Evolutionary conservation across 2,888 invertebrate genomes (phyloP).

Genomic region (Camponotus fellah): DNA sequence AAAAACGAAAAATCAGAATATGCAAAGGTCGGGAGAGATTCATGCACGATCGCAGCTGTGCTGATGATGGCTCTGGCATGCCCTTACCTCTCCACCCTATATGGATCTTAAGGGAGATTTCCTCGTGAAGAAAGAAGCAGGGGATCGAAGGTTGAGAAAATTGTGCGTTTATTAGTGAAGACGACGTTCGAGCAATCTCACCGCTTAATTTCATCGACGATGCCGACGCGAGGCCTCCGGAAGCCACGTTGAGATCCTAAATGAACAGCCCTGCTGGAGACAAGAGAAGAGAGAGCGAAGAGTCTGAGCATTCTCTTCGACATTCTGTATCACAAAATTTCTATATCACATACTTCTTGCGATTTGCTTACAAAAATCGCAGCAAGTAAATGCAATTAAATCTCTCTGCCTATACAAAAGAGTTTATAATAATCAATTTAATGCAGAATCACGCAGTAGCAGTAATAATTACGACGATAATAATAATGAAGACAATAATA

Average conservation of each 20-base stretch:
- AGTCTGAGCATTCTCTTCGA: conserved; percentile 10
- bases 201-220: conserved; percentile 58
- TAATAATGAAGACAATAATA: background rate
- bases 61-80: conserved; percentile 38
- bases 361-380: conserved; percentile 7
- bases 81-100: conserved; percentile 46
- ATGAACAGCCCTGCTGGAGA: conserved; percentile 44
- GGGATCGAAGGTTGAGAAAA: conserved; percentile 84
- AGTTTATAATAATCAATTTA: conserved; percentile 18
- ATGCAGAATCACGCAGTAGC: conserved; percentile 19
- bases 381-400: conserved; percentile 22
- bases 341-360: conserved; percentile 41
- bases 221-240: conserved; percentile 54
- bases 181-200: conserved; percentile 72
- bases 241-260: conserved; percentile 52
- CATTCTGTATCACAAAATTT: conserved; percentile 45
- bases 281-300: conserved; percentile 47
- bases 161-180: conserved; percentile 86
- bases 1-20: conserved; percentile 24
- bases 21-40: conserved; percentile 39
- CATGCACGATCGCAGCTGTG: conserved; percentile 40
- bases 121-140: conserved; percentile 76
- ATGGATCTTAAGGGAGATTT: conserved; percentile 42
- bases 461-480: conserved; percentile 22
- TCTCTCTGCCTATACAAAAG: background rate